A percentile compares a stretch with the other conserved stretches of the same genome.
phyloP scores from a whole-genome alignment of 2,888 invertebrate species.

The Ormia ochracea region DNA sequence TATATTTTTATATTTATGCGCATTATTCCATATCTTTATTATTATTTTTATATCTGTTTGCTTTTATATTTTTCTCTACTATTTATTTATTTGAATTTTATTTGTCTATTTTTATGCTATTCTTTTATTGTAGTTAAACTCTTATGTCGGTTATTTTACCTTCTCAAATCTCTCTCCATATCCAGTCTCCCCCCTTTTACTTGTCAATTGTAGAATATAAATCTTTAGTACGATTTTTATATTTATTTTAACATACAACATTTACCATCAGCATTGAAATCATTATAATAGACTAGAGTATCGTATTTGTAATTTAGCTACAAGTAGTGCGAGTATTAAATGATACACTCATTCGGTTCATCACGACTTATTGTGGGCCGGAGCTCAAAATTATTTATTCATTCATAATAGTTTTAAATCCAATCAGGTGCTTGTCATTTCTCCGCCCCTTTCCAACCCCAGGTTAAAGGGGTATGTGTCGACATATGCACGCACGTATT shows the following conservation, averaged over 20 bases:
- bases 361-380: background rate
- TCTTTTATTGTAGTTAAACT: conserved; percentile 8
- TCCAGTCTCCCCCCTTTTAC: background rate
- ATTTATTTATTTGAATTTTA: conserved; percentile 20
- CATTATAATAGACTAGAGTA: background rate
- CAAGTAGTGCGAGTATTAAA: background rate
- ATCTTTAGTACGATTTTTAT: conserved; percentile 1
- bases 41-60: background rate
- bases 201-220: conserved; percentile 34
- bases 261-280: background rate
- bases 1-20: background rate
- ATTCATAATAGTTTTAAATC: background rate
- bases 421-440: background rate
- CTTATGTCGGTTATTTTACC: conserved; percentile 5
- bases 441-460: background rate
- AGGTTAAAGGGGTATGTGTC: background rate
- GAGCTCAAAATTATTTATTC: background rate
- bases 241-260: conserved; percentile 14
- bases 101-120: conserved; percentile 6
- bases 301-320: background rate
- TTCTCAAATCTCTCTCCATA: background rate
- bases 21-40: conserved; percentile 21
- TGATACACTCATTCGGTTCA: background rate
- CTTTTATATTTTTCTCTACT: background rate
- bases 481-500: too few relatives aligned